Conservation (phyloP, 2,113 vertebrate species). For the Laticauda laticaudata region DNA sequence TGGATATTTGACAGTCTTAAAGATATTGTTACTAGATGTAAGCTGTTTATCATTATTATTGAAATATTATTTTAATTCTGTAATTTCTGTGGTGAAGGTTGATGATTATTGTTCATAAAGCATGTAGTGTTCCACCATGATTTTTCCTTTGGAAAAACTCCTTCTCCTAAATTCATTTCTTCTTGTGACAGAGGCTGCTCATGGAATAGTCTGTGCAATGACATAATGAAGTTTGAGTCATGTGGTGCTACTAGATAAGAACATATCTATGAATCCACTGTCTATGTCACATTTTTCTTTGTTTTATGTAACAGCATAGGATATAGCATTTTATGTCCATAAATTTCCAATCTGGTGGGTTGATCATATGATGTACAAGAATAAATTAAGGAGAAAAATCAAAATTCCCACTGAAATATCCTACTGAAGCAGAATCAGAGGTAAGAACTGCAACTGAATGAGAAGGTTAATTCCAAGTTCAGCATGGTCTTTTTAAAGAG, state of each 20-base stretch:
- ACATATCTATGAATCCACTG: not conserved
- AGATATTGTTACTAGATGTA: not conserved
- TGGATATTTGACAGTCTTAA: not conserved
- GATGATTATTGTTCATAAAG: not conserved
- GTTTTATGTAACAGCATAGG: not conserved
- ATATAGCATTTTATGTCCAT: not conserved
- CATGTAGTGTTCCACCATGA: constrained; percentile 38
- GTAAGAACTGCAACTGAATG: not conserved
- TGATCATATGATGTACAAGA: not conserved
- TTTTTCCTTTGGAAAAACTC: constrained; percentile 45
- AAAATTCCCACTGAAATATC: not conserved
- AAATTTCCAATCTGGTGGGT: not conserved
- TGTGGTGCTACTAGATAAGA: not conserved
- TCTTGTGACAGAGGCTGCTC: not conserved
- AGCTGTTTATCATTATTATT: not conserved
- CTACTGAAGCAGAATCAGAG: not conserved
- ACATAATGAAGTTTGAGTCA: not conserved
- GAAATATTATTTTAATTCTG: not conserved
- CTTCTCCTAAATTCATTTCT: constrained; percentile 50
- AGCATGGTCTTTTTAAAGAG: not conserved
- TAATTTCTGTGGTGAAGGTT: constrained; percentile 26
- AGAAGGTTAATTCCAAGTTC: not conserved
- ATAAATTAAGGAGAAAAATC: not conserved
- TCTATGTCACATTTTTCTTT: not conserved
- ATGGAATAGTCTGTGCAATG: not conserved